phyloP scores from a whole-genome alignment of 2,113 vertebrate genomes.

The Gasterosteus aculeatus region DNA sequence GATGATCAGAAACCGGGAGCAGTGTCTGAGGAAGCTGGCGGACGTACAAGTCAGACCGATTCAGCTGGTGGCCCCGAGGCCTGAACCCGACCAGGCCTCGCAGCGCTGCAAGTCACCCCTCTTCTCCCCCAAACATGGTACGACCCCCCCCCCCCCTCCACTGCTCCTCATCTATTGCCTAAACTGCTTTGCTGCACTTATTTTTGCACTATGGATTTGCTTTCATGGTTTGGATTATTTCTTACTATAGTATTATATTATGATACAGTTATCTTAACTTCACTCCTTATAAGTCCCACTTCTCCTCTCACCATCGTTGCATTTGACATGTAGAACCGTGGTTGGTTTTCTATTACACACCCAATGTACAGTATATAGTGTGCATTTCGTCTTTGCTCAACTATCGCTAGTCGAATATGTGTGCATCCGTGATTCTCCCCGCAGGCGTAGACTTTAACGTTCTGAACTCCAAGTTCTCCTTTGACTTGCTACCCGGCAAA shows the following conservation, averaged over 20 bases:
- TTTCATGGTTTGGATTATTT: not conserved
- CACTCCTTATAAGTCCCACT: no score
- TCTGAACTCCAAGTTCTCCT: slow-evolving; percentile 89
- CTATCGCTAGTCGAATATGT: not conserved
- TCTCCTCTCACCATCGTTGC: no score
- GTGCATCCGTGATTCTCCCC: slow-evolving; percentile 21
- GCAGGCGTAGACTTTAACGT: slow-evolving; percentile 89
- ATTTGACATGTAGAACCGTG: not conserved
- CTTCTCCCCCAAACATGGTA: slow-evolving; percentile 92
- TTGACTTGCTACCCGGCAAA: slow-evolving; percentile 91
- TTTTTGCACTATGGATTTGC: not conserved
- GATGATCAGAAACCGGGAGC: slow-evolving; percentile 90
- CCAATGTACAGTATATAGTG: not conserved
- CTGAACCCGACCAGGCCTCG: slow-evolving; percentile 81
- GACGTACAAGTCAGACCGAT: slow-evolving; percentile 85
- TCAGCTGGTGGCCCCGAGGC: slow-evolving; percentile 86
- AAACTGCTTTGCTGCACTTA: not conserved
- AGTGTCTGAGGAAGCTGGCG: slow-evolving; percentile 84
- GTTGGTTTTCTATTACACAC: not conserved
- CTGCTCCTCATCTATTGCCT: not conserved
- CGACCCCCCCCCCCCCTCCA: not conserved
- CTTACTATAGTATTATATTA: not conserved
- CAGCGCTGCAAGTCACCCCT: slow-evolving; percentile 81
- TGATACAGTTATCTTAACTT: not conserved
- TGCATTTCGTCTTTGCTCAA: not conserved